Evolutionary conservation across 2,888 invertebrate species (phyloP), one percentile per base, ranked within the genome.

Genomic region (Caenorhabditis sulstoni): DNA sequence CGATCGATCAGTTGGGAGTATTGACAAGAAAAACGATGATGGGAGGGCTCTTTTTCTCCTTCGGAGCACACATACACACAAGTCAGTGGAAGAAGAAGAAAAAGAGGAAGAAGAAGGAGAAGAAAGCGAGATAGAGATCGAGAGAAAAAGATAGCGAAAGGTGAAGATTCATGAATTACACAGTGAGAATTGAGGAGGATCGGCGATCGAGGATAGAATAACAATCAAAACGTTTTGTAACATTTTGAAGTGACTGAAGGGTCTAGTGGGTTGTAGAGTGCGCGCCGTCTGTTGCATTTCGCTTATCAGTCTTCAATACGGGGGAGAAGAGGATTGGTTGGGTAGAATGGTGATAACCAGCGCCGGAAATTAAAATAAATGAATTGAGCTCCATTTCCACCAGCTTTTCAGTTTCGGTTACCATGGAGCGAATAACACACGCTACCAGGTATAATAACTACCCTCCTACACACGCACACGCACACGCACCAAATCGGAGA

Each of bases 121-220:
- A 29, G 29, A 29, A 29, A 29, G 29, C 7, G 29, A 29, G 29
- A 29, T 3, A 29, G 29, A 7, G 20, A n/a, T n/a, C n/a, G n/a
- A 22, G 41, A 22, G 14, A 20, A 14, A 41, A 22, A 9, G 41
- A 41, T 7, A 39, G 14, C n/a, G 41, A 52, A 58, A 62, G 44
- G 62, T 39, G 49, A 39, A 57, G 70, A 61, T 61, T 47, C 57
- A 71, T 71, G 73, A 73, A 64, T 73, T 73, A 73, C 73, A 73
- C 73, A 73, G 49, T 57, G 68, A 29, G 41, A 55, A 47, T 59
- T 11, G 65, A 18, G 47, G 39, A 50, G 12, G 18, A 44, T 61
- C 8, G 44, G 23, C 29, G 16, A 16, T 41, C 35, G 14, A 3
- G 45, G 61, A 50, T 52, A 61, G 49, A 64, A 64, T 49, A 71